Evolutionary conservation across 2,797 vertebrate species (phyloP).

Genomic region (Ceryle rudis): DNA sequence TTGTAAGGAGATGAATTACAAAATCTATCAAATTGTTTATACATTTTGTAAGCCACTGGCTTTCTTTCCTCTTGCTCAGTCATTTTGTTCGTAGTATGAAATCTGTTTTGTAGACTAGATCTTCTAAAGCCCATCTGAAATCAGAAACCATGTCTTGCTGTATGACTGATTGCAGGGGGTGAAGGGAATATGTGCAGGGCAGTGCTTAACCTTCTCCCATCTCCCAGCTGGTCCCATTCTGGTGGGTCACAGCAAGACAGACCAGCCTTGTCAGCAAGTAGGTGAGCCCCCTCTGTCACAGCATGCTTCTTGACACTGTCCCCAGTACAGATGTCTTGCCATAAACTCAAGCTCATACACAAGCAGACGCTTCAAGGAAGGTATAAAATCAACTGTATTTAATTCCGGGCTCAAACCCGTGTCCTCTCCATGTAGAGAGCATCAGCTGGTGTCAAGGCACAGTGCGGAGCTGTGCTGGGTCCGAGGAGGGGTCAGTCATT

Average conservation of each 20-base stretch:
- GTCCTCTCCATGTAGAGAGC: background rate
- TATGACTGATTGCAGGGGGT: background rate
- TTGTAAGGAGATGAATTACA: background rate
- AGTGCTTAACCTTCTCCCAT: background rate
- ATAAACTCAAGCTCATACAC: background rate
- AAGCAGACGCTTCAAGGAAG: background rate
- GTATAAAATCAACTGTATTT: background rate
- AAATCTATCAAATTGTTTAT: background rate
- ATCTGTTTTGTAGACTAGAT: background rate
- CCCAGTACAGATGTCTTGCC: background rate
- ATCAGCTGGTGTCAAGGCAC: background rate
- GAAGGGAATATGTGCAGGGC: background rate
- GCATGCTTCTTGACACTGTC: accelerated
- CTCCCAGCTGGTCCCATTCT: background rate
- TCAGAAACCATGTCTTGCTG: background rate
- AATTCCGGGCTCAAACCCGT: background rate
- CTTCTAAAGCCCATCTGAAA: background rate
- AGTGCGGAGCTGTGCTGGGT: background rate
- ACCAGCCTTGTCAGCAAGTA: background rate
- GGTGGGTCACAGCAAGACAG: background rate
- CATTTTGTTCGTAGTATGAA: background rate
- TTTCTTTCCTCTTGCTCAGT: background rate
- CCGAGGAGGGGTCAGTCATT: background rate
- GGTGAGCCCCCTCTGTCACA: background rate
- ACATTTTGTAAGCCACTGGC: background rate